A percentile compares a stretch with the other conserved stretches of the same genome.
phyloP scores from a whole-genome alignment of 2,113 vertebrate species.

The Butastur rufipennis region DNA sequence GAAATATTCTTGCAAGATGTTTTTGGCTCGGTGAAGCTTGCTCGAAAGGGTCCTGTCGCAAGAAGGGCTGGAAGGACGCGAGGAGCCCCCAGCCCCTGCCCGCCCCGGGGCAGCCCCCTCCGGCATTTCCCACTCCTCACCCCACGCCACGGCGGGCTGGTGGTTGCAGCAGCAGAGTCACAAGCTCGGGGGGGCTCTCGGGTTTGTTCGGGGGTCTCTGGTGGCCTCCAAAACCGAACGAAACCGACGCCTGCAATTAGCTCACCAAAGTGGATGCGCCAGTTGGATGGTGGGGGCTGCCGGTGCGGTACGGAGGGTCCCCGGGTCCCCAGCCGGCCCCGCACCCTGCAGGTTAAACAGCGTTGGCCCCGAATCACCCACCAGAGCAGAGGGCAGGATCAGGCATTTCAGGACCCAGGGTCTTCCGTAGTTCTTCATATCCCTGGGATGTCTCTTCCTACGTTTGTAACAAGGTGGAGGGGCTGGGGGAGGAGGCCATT shows the following conservation, averaged over 20 bases:
- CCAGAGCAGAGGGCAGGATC: not conserved
- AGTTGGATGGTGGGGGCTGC: not conserved
- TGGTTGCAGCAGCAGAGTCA: not conserved
- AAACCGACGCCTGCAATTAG: not conserved
- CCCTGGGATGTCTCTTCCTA: not conserved
- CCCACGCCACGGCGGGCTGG: accelerated
- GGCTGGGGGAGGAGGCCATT: not conserved
- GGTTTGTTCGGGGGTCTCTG: not conserved
- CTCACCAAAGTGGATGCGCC: not conserved
- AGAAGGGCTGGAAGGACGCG: accelerated
- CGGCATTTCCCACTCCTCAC: accelerated
- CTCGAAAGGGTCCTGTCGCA: not conserved
- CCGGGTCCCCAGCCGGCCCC: not conserved
- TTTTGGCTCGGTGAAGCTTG: not conserved
- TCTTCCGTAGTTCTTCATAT: not conserved
- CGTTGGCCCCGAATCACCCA: not conserved
- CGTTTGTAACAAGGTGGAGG: not conserved
- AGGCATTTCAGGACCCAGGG: not conserved
- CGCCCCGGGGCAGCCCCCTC: not conserved
- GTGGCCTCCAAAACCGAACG: not conserved
- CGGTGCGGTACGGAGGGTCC: no score
- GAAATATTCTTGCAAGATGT: not conserved
- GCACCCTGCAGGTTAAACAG: no score
- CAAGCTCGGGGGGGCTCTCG: not conserved
- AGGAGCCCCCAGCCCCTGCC: accelerated